Evolutionary conservation across 2,888 invertebrate species (phyloP).

Genomic region (Macrophya alboannulata): DNA sequence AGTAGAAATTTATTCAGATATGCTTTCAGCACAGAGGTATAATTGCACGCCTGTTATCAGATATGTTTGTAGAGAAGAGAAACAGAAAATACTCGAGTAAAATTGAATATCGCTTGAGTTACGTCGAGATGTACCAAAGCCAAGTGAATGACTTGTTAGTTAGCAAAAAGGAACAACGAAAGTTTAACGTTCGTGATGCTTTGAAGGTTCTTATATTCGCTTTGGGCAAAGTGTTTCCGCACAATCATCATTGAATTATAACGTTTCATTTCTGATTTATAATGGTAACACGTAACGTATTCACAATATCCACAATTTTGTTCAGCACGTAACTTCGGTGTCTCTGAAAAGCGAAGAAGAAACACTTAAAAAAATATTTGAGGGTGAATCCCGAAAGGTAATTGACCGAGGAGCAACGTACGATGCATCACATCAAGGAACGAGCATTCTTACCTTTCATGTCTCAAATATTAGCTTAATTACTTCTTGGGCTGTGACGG

Average conservation of each 20-base stretch:
- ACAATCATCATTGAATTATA: neutral
- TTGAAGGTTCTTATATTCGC: slow-evolving; percentile 64
- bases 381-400: slow-evolving; percentile 78
- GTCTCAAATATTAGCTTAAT: slow-evolving; percentile 68
- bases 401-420: slow-evolving; percentile 70
- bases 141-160: slow-evolving; percentile 76
- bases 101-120: slow-evolving; percentile 77
- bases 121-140: slow-evolving; percentile 76
- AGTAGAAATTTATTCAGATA: slow-evolving; percentile 27
- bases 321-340: slow-evolving; percentile 68
- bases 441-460: slow-evolving; percentile 77
- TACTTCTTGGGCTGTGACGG: slow-evolving; percentile 66
- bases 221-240: neutral
- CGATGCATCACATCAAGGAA: slow-evolving; percentile 76
- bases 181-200: slow-evolving; percentile 63
- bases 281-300: neutral
- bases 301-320: neutral
- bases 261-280: neutral
- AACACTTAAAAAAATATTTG: slow-evolving; percentile 74
- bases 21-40: slow-evolving; percentile 79
- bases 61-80: slow-evolving; percentile 73
- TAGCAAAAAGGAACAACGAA: slow-evolving; percentile 65
- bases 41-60: slow-evolving; percentile 75
- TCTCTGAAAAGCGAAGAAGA: slow-evolving; percentile 71
- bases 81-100: slow-evolving; percentile 69